Conservation (phyloP, 2,113 vertebrate genomes). For the Mungos mungo region DNA sequence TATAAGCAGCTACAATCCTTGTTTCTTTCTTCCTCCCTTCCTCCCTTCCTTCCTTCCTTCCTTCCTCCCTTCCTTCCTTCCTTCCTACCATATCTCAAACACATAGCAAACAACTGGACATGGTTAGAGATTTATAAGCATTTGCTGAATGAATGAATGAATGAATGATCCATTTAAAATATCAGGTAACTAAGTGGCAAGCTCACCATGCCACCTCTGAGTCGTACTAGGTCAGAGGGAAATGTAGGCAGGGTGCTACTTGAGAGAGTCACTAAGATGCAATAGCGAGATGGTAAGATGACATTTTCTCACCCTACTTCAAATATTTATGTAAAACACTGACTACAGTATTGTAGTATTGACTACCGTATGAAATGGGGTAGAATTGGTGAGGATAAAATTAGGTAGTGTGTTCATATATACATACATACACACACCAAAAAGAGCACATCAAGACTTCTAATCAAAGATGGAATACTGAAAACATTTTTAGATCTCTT, state of each 20-base stretch:
- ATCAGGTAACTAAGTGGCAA: not conserved
- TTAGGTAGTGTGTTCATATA: not conserved
- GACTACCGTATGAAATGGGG: not conserved
- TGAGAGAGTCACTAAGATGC: not conserved
- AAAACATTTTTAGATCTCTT: not conserved
- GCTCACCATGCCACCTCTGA: not conserved
- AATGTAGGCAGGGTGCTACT: not conserved
- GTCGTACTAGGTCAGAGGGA: not conserved
- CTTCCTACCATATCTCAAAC: not conserved
- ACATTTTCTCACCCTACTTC: not conserved
- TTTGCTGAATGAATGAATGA: not conserved
- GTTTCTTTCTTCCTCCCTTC: too few relatives aligned
- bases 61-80: rapidly evolving
- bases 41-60: too few relatives aligned
- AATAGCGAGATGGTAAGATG: not conserved
- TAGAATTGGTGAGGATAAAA: not conserved
- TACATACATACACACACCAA: too few relatives aligned
- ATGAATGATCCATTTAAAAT: not conserved
- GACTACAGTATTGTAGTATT: not conserved
- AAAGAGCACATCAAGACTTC: not conserved
- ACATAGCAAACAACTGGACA: not conserved
- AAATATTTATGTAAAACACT: not conserved
- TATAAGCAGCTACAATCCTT: not conserved
- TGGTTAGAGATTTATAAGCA: not conserved
- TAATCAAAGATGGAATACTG: not conserved